Percentiles rank a stretch among this genome's conserved stretches.
Conservation (phyloP, 2,113 vertebrate genomes). For the Muntiacus reevesi region DNA sequence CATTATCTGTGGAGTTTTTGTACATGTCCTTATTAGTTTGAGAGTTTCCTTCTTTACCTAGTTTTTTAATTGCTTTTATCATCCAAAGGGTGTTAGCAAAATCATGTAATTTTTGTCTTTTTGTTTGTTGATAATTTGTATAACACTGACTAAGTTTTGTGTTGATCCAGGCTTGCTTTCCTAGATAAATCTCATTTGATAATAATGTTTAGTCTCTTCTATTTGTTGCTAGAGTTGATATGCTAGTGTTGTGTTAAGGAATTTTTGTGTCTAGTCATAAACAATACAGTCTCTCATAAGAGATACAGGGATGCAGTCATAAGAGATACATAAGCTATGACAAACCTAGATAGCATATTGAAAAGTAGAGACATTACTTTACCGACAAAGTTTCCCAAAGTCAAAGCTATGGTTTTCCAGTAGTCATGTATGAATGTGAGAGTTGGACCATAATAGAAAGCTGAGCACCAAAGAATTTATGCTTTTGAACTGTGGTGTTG, state of each 20-base stretch:
- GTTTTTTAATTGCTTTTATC: neutral
- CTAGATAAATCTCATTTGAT: neutral
- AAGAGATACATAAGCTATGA: neutral
- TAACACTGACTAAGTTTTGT: neutral
- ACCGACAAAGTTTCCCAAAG: neutral
- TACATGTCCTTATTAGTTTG: neutral
- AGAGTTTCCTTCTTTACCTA: neutral
- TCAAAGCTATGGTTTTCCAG: neutral
- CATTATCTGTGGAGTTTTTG: neutral
- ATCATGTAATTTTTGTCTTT: neutral
- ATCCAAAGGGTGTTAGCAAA: neutral
- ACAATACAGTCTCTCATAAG: neutral
- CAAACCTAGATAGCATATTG: neutral
- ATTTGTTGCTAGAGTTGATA: neutral
- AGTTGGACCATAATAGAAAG: neutral
- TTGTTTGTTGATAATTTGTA: neutral
- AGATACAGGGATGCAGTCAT: neutral
- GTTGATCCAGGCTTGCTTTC: neutral
- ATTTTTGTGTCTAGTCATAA: neutral
- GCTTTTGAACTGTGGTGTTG: neutral
- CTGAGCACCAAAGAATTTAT: neutral
- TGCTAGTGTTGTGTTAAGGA: neutral
- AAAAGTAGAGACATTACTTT: neutral
- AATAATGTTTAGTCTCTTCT: neutral
- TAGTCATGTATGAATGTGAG: neutral